A percentile compares a stretch with the other conserved stretches of the same genome.
Conservation (phyloP, 1,140 invertebrate species). For the Apis cerana region DNA sequence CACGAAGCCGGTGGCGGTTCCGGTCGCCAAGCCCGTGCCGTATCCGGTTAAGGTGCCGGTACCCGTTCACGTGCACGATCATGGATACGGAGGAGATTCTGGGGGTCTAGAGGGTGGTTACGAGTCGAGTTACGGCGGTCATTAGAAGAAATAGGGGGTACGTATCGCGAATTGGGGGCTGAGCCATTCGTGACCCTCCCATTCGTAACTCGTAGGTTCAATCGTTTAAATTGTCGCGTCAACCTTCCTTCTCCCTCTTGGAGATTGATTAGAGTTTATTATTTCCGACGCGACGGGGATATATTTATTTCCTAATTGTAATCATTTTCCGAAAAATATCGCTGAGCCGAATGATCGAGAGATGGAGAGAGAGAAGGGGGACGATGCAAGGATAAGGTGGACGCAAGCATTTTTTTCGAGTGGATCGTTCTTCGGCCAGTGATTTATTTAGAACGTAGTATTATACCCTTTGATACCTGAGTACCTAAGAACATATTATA, state of each 20-base stretch:
- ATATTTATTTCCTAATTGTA: constrained; percentile 6
- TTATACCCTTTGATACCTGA: constrained; percentile 54
- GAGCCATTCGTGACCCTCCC: not conserved
- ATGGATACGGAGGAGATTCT: constrained; percentile 25
- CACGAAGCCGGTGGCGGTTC: constrained; percentile 76
- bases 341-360: too few species aligned
- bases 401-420: not conserved
- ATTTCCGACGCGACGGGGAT: not conserved
- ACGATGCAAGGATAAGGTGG: not conserved
- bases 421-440: not conserved
- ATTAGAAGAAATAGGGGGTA: constrained; percentile 12
- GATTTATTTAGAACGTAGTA: constrained; percentile 26
- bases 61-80: constrained; percentile 77
- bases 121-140: constrained; percentile 64
- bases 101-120: constrained; percentile 67
- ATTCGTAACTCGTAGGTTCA: not conserved
- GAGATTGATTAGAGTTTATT: not conserved
- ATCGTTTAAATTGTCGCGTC: too few species aligned
- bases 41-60: constrained; percentile 79
- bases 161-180: not conserved
- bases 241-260: not conserved
- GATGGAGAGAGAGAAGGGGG: not conserved
- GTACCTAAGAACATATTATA: constrained; percentile 48
- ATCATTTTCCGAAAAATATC: not conserved
- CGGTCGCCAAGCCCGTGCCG: constrained; percentile 82